Evolutionary conservation across 2,888 invertebrate species (phyloP), one percentile per base, ranked within the genome.

Genomic region (Tetrapedia diversipes): DNA sequence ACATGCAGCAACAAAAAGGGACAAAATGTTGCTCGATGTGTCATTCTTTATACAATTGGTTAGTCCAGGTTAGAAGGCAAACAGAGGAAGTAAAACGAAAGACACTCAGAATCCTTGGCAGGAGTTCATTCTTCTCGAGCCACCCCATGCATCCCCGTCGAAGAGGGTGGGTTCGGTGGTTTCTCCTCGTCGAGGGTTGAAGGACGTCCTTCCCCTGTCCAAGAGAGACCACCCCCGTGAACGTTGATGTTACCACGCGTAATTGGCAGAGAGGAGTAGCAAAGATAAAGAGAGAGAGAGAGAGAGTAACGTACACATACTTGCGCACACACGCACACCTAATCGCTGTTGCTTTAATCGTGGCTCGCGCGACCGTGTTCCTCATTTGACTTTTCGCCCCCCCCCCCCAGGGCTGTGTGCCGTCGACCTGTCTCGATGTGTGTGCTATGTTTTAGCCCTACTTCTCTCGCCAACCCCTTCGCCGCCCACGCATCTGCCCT

Each of bases 261-360:
- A 81, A 83, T 82, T 83, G 76, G 71, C 86, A 76, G 77, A 79
- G 75, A 70, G 71, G 70, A 81, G 67, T 77, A 79, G 66, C 84
- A n/a, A n/a, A n/a, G n/a, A n/a, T n/a, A n/a, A n/a, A n/a, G n/a
- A n/a, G n/a, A n/a, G n/a, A n/a, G n/a, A n/a, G n/a, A n/a, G n/a
- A n/a, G n/a, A n/a, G 71, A 72, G 53, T 65, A 77, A 77, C 63
- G 37, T 41, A 83, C 70, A 79, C 72, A n/a, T n/a, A n/a, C n/a
- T n/a, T n/a, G n/a, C n/a, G n/a, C n/a, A n/a, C n/a, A n/a, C n/a
- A n/a, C n/a, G n/a, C n/a, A 82, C 86, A 86, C 82, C 72, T 81
- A 83, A 83, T 87, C 86, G 86, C 78, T 86, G 86, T 87, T 86
- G 87, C 86, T 87, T 87, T 86, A 86, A 79, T 87, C 86, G 87